A percentile compares a stretch with the other conserved stretches of the same genome.
These are phyloP conservation scores for Gymnarchus niloticus DNA, from an alignment of 2,113 vertebrate genomes.

Conservation along the genomic window DNA sequence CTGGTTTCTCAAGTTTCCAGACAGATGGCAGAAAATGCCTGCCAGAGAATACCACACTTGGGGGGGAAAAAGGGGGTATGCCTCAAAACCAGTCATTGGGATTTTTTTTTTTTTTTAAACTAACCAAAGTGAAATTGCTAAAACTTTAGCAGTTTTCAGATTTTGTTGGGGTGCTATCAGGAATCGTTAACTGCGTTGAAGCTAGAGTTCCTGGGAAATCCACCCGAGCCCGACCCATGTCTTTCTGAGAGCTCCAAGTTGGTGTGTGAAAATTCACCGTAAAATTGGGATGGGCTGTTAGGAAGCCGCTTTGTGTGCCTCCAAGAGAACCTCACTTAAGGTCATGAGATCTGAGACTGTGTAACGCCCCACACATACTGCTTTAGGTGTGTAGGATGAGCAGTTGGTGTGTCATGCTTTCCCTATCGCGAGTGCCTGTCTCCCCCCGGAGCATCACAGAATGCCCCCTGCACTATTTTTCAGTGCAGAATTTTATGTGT, in stretches of 20 bases:
- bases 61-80: neutral
- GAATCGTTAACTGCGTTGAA: neutral
- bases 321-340: neutral
- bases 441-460: neutral
- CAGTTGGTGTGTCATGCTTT: neutral
- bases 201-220: neutral
- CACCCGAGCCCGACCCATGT: too few relatives aligned
- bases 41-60: too few relatives aligned
- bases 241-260: neutral
- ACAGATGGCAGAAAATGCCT: too few relatives aligned
- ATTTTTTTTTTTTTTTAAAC: neutral
- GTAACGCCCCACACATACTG: neutral
- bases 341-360: neutral
- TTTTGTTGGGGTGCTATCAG: neutral
- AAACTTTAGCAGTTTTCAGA: neutral
- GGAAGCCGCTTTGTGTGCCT: neutral
- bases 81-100: neutral
- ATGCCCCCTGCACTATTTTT: neutral
- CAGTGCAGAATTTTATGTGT: neutral
- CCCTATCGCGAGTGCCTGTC: neutral
- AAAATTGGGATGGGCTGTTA: neutral
- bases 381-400: neutral
- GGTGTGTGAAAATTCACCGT: neutral
- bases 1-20: too few relatives aligned
- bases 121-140: neutral